A percentile compares a stretch with the other conserved stretches of the same genome.
Evolutionary conservation across 2,797 vertebrate genomes (phyloP).

Genomic region (Sebastes jordani): DNA sequence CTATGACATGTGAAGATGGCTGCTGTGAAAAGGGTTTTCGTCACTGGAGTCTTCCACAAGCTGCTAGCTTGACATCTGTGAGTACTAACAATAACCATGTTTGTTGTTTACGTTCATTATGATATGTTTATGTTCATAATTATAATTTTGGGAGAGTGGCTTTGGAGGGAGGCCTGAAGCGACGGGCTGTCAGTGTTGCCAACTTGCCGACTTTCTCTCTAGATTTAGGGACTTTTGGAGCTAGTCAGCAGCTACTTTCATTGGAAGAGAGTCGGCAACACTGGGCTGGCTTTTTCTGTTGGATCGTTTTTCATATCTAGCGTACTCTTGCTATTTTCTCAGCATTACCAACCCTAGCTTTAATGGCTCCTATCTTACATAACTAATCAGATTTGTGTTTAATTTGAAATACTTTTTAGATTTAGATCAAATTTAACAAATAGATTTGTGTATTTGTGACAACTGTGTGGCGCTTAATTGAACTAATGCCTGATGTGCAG

Average conservation of each 20-base stretch:
- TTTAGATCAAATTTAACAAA: not conserved
- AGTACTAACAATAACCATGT: not conserved
- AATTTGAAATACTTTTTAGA: not conserved
- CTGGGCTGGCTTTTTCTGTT: accelerated
- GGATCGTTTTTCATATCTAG: not conserved
- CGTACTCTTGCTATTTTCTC: not conserved
- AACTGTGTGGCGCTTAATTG: not conserved
- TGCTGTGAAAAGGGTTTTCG: no score
- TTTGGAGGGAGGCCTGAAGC: not conserved
- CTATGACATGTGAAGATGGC: no score
- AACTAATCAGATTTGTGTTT: not conserved
- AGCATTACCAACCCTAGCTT: not conserved
- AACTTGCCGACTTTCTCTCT: not conserved
- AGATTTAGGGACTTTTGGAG: not conserved
- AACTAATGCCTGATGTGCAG: not conserved
- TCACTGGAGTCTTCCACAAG: no score
- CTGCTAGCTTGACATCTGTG: no score
- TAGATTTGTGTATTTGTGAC: not conserved
- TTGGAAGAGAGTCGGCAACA: no score
- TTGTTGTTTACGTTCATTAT: not conserved
- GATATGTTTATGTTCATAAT: not conserved
- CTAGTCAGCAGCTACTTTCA: not conserved
- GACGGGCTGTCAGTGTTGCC: not conserved
- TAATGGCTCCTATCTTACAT: not conserved
- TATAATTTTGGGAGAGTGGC: not conserved